Evolutionary conservation across 2,797 vertebrate genomes (phyloP).

Genomic region (Artibeus lituratus): DNA sequence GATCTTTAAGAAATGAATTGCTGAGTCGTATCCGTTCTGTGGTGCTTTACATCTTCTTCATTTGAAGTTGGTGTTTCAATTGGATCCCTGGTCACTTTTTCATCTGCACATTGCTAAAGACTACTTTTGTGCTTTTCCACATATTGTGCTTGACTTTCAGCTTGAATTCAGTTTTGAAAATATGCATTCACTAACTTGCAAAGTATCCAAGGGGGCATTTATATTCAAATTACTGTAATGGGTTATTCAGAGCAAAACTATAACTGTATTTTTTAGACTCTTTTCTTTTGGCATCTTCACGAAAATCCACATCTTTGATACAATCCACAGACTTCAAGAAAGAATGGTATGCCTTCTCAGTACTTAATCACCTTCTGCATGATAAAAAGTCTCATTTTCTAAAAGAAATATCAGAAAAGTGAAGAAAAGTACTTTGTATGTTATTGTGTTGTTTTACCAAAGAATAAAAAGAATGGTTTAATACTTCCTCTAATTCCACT

Average conservation of each 20-base stretch:
- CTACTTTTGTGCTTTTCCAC: conserved; percentile 24
- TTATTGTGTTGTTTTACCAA: conserved; percentile 59
- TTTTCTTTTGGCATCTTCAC: conserved; percentile 54
- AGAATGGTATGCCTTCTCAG: conserved; percentile 65
- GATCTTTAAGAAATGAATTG: conserved; percentile 74
- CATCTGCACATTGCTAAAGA: conserved; percentile 7
- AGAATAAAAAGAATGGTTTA: conserved; percentile 42
- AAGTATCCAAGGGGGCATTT: conserved; percentile 59
- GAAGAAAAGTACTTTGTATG: conserved; percentile 65
- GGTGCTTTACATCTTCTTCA: conserved; percentile 67
- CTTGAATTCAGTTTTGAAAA: conserved; percentile 71
- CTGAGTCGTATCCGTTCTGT: conserved; percentile 58
- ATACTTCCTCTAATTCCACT: conserved; percentile 63
- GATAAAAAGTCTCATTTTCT: conserved; percentile 80
- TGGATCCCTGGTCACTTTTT: conserved; percentile 47
- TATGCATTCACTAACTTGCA: conserved; percentile 66
- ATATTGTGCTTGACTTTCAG: conserved; percentile 64
- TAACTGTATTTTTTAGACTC: conserved; percentile 66
- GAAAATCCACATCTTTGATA: conserved; percentile 64
- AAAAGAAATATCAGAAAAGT: conserved; percentile 76
- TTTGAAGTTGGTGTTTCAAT: conserved; percentile 63
- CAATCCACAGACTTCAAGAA: conserved; percentile 70
- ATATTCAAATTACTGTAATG: conserved; percentile 60
- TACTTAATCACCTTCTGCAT: conserved; percentile 80
- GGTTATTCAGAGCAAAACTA: conserved; percentile 54